Base-by-base conservation (phyloP, 2,113 vertebrate species). In the Sinocyclocheilus anophthalmus region DNA sequence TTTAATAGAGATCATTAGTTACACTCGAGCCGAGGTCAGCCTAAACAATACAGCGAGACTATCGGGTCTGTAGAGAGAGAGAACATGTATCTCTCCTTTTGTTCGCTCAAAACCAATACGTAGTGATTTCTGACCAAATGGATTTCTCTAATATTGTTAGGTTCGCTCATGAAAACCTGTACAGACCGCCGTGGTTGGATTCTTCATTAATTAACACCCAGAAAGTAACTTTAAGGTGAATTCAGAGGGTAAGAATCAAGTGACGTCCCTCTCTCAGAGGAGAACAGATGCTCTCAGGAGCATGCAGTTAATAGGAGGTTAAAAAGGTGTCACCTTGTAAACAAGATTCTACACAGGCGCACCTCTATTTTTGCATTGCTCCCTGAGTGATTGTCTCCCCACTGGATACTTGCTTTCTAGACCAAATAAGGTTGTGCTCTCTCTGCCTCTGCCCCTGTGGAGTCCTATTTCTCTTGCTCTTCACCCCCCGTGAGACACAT, bases 1-100 rank as follows among this genome's bases (percentile, higher is more conserved):
- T 93, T 91, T 94, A 94, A 97, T 96, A 95, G 95, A 95, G 96
- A 97, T 97, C 96, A 97, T 97, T 96, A 97, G 96, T 94, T 94
- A 92, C 94, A 94, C 94, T 93, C 92, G 95, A 95, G 92, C 94
- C 96, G 97, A 98, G 97, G 95, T 98, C 95, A 59, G 24, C 70
- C 94, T 95, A 96, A 96, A 96, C 95, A 96, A 95, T 96, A 95
- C 94, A 94, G 95, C 89, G 90, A 85, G 77, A 61, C 57, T 85
- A 67, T 14, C 16, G 9, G 73, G 6, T 37, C 45, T 50, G 61
- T 53, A 18, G n/a, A 45, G 53, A 81, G 37, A 75, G 33, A 83
- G 57, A 81, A 26, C 72, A 76, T 67, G 53, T 26, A 75, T 63
- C 79, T 65, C 12, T 76, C 22, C 65, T 72, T 70, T 50, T 69